Evolutionary conservation across 2,888 invertebrate species (phyloP).

Genomic region (Hartigia nigra): DNA sequence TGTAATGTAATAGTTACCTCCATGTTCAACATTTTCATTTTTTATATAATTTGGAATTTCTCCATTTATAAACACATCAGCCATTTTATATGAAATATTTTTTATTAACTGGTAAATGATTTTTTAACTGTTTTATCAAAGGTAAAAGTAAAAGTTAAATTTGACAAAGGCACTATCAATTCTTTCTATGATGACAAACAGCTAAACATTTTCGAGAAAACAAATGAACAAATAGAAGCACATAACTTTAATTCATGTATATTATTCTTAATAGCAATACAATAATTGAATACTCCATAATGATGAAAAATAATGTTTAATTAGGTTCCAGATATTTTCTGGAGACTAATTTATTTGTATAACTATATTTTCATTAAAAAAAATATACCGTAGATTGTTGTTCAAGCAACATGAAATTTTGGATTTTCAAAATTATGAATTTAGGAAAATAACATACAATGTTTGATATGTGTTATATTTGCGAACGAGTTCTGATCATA

Average conservation of each 20-base stretch:
- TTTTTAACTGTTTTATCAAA: not conserved
- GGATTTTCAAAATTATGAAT: not conserved
- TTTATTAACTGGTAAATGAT: not conserved
- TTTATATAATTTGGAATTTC: not conserved
- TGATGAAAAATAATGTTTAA: no score
- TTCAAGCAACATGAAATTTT: not conserved
- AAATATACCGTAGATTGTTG: not conserved
- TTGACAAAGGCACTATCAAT: not conserved
- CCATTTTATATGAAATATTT: not conserved
- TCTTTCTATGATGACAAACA: not conserved
- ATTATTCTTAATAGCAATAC: no score
- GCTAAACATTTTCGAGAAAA: not conserved
- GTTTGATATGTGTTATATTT: not conserved
- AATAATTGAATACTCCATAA: no score
- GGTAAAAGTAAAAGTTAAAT: not conserved
- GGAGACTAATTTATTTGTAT: not conserved
- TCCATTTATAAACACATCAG: not conserved
- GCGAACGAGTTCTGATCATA: not conserved
- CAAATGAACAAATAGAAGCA: not conserved
- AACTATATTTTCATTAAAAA: not conserved
- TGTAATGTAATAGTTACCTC: not conserved
- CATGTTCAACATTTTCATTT: not conserved
- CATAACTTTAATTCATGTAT: not conserved
- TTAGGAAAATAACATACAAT: not conserved
- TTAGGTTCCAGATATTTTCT: not conserved